phyloP scores from a whole-genome alignment of 2,888 invertebrate species.

The Drosophila leonis region DNA sequence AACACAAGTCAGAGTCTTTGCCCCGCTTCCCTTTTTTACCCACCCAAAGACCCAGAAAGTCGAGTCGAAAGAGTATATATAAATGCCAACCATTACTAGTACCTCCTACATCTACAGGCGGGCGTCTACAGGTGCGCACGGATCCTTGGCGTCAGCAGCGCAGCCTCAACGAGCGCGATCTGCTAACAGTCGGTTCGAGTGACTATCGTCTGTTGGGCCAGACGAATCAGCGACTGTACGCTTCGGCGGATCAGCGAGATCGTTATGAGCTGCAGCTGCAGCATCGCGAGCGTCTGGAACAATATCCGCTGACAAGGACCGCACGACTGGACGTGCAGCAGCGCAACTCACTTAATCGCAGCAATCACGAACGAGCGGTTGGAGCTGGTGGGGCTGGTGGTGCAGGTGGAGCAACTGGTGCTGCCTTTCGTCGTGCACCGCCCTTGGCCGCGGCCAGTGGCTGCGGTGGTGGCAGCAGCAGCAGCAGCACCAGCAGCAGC shows the following conservation, averaged over 20 bases:
- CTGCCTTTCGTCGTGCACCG: constrained; percentile 71
- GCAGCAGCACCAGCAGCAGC: constrained; percentile 83
- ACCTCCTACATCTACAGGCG: constrained; percentile 76
- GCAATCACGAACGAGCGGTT: constrained; percentile 86
- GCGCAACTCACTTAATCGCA: constrained; percentile 85
- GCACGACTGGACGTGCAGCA: constrained; percentile 85
- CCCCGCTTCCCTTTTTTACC: constrained; percentile 5
- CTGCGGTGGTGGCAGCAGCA: constrained; percentile 66
- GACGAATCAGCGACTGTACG: constrained; percentile 82
- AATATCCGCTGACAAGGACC: constrained; percentile 83
- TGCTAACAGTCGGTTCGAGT: constrained; percentile 71
- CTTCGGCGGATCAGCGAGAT: constrained; percentile 82
- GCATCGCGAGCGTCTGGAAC: constrained; percentile 82
- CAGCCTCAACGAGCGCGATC: constrained; percentile 84
- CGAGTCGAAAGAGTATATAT: constrained; percentile 37
- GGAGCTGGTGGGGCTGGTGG: constrained; percentile 31
- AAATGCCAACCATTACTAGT: constrained; percentile 54
- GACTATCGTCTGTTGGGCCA: constrained; percentile 80
- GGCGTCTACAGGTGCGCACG: constrained; percentile 78
- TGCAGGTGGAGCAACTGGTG: constrained; percentile 41
- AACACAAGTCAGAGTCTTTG: constrained; percentile 13
- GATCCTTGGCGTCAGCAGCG: constrained; percentile 84
- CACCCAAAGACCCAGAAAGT: constrained; percentile 1
- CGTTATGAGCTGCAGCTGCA: constrained; percentile 83
- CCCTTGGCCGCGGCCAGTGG: constrained; percentile 74